Percentiles rank a stretch among this genome's conserved stretches.
Evolutionary conservation across 2,797 vertebrate genomes (phyloP).

Genomic region (Brachyrhaphis roseni): DNA sequence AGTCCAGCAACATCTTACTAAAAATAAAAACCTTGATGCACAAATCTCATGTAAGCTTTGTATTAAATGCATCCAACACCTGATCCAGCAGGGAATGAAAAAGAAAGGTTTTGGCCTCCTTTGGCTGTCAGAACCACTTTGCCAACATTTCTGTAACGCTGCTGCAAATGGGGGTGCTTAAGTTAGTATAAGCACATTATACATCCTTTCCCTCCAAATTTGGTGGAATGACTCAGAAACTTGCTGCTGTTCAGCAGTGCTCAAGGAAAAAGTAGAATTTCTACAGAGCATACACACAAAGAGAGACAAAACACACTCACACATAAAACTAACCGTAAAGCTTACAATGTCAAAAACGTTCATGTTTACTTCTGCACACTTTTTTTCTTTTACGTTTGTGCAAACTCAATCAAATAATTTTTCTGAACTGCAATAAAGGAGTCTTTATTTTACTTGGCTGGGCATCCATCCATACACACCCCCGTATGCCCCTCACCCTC

Average conservation of each 20-base stretch:
- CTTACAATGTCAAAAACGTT: slow-evolving; percentile 47
- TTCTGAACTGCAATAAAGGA: slow-evolving; percentile 92
- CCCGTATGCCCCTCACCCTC: slow-evolving; percentile 12
- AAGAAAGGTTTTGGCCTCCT: slow-evolving; percentile 28
- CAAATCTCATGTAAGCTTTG: slow-evolving; percentile 19
- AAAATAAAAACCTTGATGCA: slow-evolving; percentile 3
- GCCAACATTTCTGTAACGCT: slow-evolving; percentile 41
- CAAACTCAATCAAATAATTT: slow-evolving; percentile 93
- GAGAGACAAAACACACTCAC: slow-evolving; percentile 6
- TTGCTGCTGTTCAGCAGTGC: slow-evolving; percentile 51
- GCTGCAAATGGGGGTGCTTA: slow-evolving; percentile 52
- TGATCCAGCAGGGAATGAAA: slow-evolving; percentile 30
- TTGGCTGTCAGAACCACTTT: slow-evolving; percentile 62
- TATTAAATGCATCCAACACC: slow-evolving; percentile 27
- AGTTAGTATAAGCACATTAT: slow-evolving; percentile 46
- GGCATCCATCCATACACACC: slow-evolving; percentile 74
- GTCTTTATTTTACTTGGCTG: slow-evolving; percentile 95
- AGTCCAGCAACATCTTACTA: background rate
- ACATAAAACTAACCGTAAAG: slow-evolving; percentile 43
- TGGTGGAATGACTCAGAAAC: slow-evolving; percentile 42
- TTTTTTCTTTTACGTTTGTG: slow-evolving; percentile 80
- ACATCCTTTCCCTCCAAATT: slow-evolving; percentile 48
- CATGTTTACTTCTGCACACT: slow-evolving; percentile 46
- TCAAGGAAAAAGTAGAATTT: slow-evolving; percentile 31
- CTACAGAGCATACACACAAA: slow-evolving; percentile 39